Evolutionary conservation across 1,140 invertebrate species (phyloP), one percentile per base, ranked within the genome.

Genomic region (Bradynema listronoti): DNA sequence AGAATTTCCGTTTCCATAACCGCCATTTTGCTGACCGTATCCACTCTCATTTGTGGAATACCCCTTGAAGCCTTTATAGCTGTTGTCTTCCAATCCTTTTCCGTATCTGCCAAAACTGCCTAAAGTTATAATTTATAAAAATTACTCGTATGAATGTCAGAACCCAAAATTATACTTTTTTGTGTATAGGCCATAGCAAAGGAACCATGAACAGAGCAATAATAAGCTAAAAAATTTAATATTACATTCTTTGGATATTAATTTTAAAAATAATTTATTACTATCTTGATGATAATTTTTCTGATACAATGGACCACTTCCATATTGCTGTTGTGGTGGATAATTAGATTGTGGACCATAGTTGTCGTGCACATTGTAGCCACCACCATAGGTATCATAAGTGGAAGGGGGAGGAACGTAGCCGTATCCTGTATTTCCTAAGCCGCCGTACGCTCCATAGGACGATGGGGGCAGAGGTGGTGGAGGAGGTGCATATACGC

Each of bases 141-240:
- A n/a, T n/a, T n/a, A n/a, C n/a, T n/a, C n/a, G n/a, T n/a, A n/a
- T n/a, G n/a, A n/a, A n/a, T n/a, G n/a, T n/a, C n/a, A n/a, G n/a
- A n/a, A n/a, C n/a, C n/a, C n/a, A n/a, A n/a, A n/a, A n/a, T n/a
- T n/a, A n/a, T n/a, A n/a, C n/a, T n/a, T n/a, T n/a, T n/a, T n/a
- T n/a, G n/a, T n/a, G n/a, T n/a, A 22, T 56, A 32, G 25, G 58
- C 58, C 16, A 60, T 25, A 1, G 58, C 39, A 6, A 60, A 60
- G 1, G 58, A 60, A 22, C 58, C 58, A 22, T 60, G 58, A n/a
- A 60, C 58, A 16, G 58, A 60, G 55, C 58, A 60, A 27, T 60
- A 60, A 32, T 60, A 53, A 45, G 46, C 58, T 60, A 9, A 24
- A 56, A 53, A 22, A 29, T 24, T 27, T 22, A 19, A 9, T 49